A percentile compares a stretch with the other conserved stretches of the same genome.
phyloP scores from a whole-genome alignment of 23 tunicate genomes.

The Botrylloides violaceus region DNA sequence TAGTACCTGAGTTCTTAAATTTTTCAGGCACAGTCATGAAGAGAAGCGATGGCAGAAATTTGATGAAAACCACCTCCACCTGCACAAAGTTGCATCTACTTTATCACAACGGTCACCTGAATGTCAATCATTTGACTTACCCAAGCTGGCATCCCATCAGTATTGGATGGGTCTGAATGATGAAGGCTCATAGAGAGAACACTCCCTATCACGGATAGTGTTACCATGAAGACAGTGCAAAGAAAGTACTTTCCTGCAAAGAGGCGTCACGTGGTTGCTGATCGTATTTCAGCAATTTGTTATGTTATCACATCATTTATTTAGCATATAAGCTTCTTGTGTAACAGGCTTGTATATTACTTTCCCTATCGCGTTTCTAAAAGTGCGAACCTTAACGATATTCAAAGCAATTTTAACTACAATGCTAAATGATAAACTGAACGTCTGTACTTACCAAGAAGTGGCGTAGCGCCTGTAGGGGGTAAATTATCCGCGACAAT shows the following conservation, averaged over 20 bases:
- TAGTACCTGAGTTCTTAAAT: neutral
- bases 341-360: neutral
- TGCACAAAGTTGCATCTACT: neutral
- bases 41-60: constrained; percentile 44
- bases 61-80: constrained; percentile 65
- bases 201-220: constrained; percentile 54
- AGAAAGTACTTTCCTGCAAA: constrained; percentile 71
- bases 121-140: constrained; percentile 26
- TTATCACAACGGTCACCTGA: neutral
- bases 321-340: neutral
- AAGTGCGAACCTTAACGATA: too few species aligned
- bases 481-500: constrained; percentile 86
- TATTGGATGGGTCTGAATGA: constrained; percentile 53
- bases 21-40: constrained; percentile 54
- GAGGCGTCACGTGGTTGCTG: too few species aligned
- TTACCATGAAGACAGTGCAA: constrained; percentile 80
- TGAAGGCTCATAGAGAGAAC: constrained; percentile 79
- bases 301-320: neutral
- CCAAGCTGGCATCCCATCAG: constrained; percentile 51
- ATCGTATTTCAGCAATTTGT: too few species aligned
- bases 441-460: constrained; percentile 43
- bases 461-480: constrained; percentile 86
- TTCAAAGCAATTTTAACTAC: neutral
- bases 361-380: too few species aligned
- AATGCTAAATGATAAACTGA: neutral